phyloP scores from a whole-genome alignment of 2,113 vertebrate genomes.

The Prunella fulvescens region DNA sequence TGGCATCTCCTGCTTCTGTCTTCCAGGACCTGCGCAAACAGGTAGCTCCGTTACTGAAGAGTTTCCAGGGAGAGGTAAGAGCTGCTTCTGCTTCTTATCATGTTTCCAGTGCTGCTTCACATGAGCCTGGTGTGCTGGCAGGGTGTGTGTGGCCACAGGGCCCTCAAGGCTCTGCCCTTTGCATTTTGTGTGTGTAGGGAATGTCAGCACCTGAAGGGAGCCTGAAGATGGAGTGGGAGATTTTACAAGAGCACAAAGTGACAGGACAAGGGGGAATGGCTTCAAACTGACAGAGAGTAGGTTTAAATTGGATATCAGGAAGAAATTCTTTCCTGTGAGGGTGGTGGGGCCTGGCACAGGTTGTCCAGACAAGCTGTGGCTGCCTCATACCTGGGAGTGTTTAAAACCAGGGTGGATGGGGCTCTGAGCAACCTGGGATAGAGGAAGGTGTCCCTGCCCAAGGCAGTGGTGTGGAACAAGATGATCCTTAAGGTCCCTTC shows the following conservation, averaged over 20 bases:
- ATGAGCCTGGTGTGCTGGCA: neutral
- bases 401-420: neutral
- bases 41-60: conserved; percentile 97
- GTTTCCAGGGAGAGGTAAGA: conserved; percentile 99
- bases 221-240: neutral
- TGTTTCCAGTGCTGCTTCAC: neutral
- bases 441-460: neutral
- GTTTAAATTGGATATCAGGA: neutral
- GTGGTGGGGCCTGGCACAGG: neutral
- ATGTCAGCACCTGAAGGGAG: neutral
- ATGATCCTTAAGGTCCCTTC: neutral
- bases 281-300: neutral
- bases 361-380: neutral
- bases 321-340: neutral
- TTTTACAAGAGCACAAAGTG: neutral
- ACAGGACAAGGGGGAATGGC: neutral
- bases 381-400: neutral
- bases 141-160: neutral
- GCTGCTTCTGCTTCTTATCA: neutral
- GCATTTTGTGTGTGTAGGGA: neutral
- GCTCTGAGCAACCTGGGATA: neutral
- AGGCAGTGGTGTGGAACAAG: neutral
- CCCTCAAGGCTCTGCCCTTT: neutral
- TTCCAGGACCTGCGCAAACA: conserved; percentile 96
- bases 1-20: neutral